These are phyloP conservation scores for Troglohyphantes excavatus DNA, from an alignment of 2,888 invertebrate species.

Conservation along the genomic window DNA sequence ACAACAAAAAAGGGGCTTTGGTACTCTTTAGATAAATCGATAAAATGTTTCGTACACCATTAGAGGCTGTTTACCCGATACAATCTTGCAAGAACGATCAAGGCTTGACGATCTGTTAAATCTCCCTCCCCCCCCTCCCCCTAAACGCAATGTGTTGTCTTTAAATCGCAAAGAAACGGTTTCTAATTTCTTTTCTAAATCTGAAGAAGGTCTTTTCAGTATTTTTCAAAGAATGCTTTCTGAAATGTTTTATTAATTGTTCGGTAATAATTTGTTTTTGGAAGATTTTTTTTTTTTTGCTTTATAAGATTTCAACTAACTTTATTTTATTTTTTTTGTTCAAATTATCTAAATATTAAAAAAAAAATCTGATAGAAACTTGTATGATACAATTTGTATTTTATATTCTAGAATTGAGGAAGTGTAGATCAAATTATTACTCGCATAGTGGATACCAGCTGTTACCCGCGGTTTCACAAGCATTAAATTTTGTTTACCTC, in stretches of 20 bases:
- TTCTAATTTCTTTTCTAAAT: not conserved
- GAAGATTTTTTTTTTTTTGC: not conserved
- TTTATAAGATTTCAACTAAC: not conserved
- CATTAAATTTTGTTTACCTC: no score
- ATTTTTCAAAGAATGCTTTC: not conserved
- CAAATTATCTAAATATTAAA: not conserved
- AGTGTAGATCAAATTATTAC: no score
- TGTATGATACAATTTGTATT: no score
- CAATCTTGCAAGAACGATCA: conserved; percentile 2
- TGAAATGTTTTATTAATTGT: not conserved
- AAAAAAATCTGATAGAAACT: no score
- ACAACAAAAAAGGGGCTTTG: conserved; percentile 5
- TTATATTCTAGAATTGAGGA: no score
- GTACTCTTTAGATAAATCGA: conserved; percentile 29
- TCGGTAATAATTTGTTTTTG: not conserved
- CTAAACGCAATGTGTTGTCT: not conserved
- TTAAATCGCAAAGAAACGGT: not conserved
- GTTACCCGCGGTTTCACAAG: no score
- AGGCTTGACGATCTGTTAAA: conserved; percentile 29
- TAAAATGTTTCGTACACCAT: conserved; percentile 31
- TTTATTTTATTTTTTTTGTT: not conserved
- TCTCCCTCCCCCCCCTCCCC: not conserved
- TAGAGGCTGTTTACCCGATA: conserved; percentile 14
- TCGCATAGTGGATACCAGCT: no score
- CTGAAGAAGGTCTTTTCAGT: not conserved